A percentile compares a stretch with the other conserved stretches of the same genome.
phyloP scores from a whole-genome alignment of 2,888 invertebrate genomes.

The Sphecodes monilicornis region DNA sequence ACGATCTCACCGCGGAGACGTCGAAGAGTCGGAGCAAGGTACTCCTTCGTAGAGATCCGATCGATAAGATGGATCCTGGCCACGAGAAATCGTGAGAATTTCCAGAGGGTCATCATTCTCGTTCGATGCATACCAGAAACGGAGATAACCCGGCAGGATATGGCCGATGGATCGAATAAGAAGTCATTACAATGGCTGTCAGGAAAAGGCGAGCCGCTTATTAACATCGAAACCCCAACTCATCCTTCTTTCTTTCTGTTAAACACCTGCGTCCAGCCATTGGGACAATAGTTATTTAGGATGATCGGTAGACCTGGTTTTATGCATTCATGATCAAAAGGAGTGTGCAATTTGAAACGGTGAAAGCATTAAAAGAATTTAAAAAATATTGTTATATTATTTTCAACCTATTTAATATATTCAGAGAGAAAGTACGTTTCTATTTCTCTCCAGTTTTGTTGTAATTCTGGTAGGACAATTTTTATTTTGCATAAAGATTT shows the following conservation, averaged over 20 bases:
- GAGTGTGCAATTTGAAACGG: neutral
- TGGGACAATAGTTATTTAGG: neutral
- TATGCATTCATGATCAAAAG: neutral
- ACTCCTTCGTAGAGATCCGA: constrained; percentile 20
- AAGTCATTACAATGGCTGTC: constrained; percentile 46
- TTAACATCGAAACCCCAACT: constrained; percentile 25
- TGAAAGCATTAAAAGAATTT: neutral
- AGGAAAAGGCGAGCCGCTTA: constrained; percentile 36
- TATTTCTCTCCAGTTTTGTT: neutral
- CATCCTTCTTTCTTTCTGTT: constrained; percentile 22
- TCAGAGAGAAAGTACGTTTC: neutral
- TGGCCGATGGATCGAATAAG: constrained; percentile 30
- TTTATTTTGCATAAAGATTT: neutral
- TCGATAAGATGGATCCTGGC: constrained; percentile 66
- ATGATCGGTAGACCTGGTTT: neutral
- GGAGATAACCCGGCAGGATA: constrained; percentile 38
- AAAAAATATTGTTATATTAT: no score
- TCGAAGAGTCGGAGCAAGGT: constrained; percentile 45
- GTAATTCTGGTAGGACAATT: neutral
- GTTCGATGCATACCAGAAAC: constrained; percentile 34
- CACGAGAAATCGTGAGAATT: constrained; percentile 71
- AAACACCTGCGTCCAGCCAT: constrained; percentile 16
- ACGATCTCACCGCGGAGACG: constrained; percentile 12
- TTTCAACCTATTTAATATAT: neutral
- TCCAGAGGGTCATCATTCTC: constrained; percentile 31